Evolutionary conservation across 2,797 vertebrate species (phyloP).

Genomic region (Esox masquinongy): DNA sequence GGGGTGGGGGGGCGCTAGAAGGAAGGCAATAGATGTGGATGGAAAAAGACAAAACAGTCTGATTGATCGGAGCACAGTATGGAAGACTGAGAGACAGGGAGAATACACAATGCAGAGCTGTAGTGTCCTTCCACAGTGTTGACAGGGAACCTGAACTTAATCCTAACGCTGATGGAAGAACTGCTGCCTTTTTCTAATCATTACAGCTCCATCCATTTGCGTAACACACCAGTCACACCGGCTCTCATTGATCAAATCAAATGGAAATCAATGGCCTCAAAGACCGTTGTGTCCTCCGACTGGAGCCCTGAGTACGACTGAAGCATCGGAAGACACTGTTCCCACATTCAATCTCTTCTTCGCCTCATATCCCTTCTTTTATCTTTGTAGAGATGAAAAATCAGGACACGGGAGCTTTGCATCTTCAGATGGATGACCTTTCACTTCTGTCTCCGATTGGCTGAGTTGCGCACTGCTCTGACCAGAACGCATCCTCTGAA

Average conservation of each 20-base stretch:
- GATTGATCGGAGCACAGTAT: background rate
- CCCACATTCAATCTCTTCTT: background rate
- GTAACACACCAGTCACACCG: background rate
- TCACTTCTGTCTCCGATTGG: background rate
- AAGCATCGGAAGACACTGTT: constrained; percentile 18
- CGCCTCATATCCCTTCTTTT: background rate
- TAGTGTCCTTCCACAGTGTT: background rate
- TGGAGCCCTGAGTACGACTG: constrained; percentile 15
- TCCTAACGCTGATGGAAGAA: background rate
- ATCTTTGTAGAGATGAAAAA: background rate
- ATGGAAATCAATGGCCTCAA: constrained; percentile 34
- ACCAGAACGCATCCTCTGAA: background rate
- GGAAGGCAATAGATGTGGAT: background rate
- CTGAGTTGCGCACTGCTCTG: background rate
- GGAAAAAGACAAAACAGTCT: background rate
- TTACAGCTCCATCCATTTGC: background rate
- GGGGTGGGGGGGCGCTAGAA: background rate
- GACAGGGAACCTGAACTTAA: background rate
- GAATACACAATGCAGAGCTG: background rate
- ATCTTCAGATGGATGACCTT: background rate
- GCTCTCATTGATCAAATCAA: constrained; percentile 32
- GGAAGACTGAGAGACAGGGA: background rate
- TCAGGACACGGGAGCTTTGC: background rate
- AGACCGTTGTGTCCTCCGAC: constrained; percentile 3
- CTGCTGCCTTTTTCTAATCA: background rate